Conservation (phyloP, 2,797 vertebrate genomes). For the Mormyrus hasselquistii region DNA sequence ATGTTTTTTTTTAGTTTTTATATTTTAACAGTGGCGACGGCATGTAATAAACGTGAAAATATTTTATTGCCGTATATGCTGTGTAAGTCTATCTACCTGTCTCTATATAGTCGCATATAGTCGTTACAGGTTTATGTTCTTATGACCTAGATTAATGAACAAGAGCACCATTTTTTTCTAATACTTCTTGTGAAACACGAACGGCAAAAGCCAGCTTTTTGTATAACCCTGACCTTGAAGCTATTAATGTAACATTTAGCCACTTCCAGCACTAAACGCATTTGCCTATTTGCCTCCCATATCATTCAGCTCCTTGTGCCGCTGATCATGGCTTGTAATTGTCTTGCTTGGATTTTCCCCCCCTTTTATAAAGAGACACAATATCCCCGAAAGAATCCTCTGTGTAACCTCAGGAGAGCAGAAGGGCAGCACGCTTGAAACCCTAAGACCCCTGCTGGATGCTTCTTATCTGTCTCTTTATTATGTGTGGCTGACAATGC, state of each 20-base stretch:
- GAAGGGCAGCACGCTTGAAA: constrained; percentile 34
- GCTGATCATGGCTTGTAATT: constrained; percentile 21
- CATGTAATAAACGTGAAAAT: not conserved
- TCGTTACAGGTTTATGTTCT: constrained; percentile 44
- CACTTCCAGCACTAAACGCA: constrained; percentile 18
- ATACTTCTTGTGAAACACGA: constrained; percentile 44
- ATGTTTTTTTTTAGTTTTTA: not conserved
- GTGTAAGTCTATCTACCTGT: not conserved
- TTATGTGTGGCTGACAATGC: constrained; percentile 54
- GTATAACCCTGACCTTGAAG: constrained; percentile 45
- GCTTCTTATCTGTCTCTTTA: constrained; percentile 40
- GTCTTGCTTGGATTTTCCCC: constrained; percentile 24
- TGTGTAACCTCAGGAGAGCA: constrained; percentile 27
- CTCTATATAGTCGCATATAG: constrained; percentile 24
- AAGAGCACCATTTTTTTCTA: constrained; percentile 52
- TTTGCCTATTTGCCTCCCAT: constrained; percentile 19
- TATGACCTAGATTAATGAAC: constrained; percentile 42
- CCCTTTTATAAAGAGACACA: constrained; percentile 33
- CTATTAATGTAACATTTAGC: constrained; percentile 38
- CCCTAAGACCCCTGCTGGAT: constrained; percentile 27
- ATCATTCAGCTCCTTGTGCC: constrained; percentile 37
- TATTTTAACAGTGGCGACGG: not conserved
- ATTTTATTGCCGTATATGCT: not conserved
- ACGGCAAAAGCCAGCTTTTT: constrained; percentile 33
- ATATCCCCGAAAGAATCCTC: constrained; percentile 39